These are phyloP conservation scores for Zygothrica quintamaculata DNA, from an alignment of 2,888 invertebrate species.

Conservation along the genomic window DNA sequence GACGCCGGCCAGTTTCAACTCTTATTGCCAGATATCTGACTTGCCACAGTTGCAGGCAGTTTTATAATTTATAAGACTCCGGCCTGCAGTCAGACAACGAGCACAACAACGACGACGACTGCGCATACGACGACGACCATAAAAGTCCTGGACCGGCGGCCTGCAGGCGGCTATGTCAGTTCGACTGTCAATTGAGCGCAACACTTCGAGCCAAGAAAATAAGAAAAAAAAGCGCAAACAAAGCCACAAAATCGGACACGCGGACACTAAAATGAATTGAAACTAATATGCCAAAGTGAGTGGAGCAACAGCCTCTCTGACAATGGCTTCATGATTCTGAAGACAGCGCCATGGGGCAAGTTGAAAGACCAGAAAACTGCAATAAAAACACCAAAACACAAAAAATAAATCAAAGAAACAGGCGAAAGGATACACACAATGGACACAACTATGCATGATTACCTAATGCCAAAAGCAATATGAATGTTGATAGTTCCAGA, in stretches of 20 bases:
- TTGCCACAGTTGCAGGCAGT: constrained; percentile 40
- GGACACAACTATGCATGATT: constrained; percentile 56
- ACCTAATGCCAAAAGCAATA: constrained; percentile 59
- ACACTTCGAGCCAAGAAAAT: constrained; percentile 75
- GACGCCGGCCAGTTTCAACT: constrained; percentile 9
- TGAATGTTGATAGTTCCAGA: constrained; percentile 24
- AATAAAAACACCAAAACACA: constrained; percentile 16
- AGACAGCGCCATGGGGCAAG: constrained; percentile 56
- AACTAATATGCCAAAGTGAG: constrained; percentile 81
- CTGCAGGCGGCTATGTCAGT: constrained; percentile 79
- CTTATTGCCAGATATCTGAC: constrained; percentile 11
- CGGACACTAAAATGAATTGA: constrained; percentile 80
- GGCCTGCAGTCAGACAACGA: constrained; percentile 41
- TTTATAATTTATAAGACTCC: constrained; percentile 75
- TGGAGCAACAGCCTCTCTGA: constrained; percentile 63
- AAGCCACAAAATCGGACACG: constrained; percentile 68
- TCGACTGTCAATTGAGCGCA: constrained; percentile 78
- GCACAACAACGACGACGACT: constrained; percentile 35
- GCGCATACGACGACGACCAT: constrained; percentile 63
- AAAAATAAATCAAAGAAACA: constrained; percentile 40
- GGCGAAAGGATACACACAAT: constrained; percentile 68
- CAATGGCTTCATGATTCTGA: constrained; percentile 75
- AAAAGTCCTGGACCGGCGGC: constrained; percentile 74
- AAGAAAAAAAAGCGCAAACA: constrained; percentile 67
- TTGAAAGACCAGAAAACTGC: constrained; percentile 10